Conservation (phyloP, 2,797 vertebrate species). For the Picus viridis region DNA sequence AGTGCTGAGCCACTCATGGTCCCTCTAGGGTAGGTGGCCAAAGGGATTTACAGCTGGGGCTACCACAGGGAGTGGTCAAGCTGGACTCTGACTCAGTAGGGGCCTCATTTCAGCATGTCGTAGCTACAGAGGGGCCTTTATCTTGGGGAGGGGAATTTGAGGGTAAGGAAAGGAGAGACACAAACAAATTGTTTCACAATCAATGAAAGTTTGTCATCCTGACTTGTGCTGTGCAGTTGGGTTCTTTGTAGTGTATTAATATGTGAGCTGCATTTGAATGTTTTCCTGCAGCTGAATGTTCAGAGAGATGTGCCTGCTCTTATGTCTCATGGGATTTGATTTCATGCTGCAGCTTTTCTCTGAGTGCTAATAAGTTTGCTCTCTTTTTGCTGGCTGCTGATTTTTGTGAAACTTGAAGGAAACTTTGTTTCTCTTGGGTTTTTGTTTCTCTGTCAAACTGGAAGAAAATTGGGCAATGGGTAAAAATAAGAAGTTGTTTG, state of each 20-base stretch:
- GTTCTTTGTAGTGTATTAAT: conserved; percentile 8
- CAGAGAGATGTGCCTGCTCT: neutral
- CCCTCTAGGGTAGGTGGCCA: neutral
- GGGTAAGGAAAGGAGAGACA: neutral
- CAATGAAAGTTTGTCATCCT: neutral
- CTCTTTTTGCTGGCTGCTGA: neutral
- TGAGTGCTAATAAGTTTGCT: neutral
- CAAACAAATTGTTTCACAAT: neutral
- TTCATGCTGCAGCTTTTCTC: conserved; percentile 8
- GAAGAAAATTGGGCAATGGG: neutral
- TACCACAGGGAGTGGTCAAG: rapidly evolving
- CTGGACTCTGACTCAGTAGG: neutral
- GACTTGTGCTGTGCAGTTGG: neutral
- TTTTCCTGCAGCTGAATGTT: conserved; percentile 20
- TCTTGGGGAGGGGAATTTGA: neutral
- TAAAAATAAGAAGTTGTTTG: neutral
- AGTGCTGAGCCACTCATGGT: rapidly evolving
- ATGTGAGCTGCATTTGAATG: neutral
- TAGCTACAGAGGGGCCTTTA: neutral
- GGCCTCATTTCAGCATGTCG: neutral
- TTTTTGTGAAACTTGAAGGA: conserved; percentile 21
- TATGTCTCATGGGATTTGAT: neutral
- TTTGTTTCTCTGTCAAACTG: neutral
- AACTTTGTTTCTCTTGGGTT: conserved; percentile 17
- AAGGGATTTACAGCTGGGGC: neutral